Conservation (phyloP, 2,797 vertebrate species). For the Cossypha caffra region DNA sequence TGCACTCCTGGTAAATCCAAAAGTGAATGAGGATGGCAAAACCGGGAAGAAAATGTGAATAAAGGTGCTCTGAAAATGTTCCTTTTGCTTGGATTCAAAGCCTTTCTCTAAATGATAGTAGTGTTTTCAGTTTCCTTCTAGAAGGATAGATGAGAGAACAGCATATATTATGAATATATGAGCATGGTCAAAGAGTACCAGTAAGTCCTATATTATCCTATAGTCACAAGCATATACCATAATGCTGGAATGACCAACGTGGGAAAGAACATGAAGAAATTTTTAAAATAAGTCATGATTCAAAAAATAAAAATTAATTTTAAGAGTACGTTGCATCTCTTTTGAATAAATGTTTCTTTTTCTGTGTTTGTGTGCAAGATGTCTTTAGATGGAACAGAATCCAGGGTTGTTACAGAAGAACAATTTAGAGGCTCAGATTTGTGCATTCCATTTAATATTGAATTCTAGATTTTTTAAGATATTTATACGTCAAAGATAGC, state of each 20-base stretch:
- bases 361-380: neutral
- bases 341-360: neutral
- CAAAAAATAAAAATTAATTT: neutral
- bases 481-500: neutral
- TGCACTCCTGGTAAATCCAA: neutral
- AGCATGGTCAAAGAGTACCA: neutral
- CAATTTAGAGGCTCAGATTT: neutral
- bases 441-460: neutral
- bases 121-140: neutral
- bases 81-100: neutral
- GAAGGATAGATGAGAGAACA: neutral
- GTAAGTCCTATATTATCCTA: neutral
- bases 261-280: neutral
- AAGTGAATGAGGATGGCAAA: neutral
- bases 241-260: neutral
- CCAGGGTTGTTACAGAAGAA: neutral
- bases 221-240: neutral
- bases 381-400: neutral
- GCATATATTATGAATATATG: neutral
- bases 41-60: neutral
- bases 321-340: neutral
- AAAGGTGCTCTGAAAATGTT: neutral
- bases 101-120: neutral
- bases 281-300: neutral
- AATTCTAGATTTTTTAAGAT: conserved; percentile 1